Evolutionary conservation across 2,113 vertebrate genomes (phyloP).

Genomic region (Rousettus leschenaultii): DNA sequence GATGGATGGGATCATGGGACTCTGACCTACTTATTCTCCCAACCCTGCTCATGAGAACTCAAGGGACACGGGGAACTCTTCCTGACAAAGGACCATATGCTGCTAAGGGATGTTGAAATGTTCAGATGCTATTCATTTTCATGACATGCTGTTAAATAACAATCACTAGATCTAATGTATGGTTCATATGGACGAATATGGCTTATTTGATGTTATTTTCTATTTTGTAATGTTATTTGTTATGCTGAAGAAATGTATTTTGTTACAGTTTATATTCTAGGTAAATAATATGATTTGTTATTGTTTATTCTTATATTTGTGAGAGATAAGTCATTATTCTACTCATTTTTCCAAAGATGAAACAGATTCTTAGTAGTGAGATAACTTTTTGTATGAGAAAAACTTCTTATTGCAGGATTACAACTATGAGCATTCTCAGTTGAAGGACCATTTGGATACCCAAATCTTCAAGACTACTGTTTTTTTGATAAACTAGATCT

Average conservation of each 20-base stretch:
- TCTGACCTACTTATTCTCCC: background rate
- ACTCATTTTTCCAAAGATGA: conserved; percentile 7
- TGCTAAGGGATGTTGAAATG: background rate
- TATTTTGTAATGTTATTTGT: background rate
- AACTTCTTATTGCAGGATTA: background rate
- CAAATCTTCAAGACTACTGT: background rate
- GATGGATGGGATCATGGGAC: background rate
- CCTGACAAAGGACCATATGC: background rate
- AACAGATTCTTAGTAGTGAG: background rate
- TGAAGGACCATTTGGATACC: background rate
- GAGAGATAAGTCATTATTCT: background rate
- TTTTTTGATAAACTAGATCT: background rate
- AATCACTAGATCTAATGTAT: background rate
- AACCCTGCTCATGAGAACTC: background rate
- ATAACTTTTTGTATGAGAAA: background rate
- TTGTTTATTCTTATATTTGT: background rate
- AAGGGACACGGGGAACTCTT: background rate
- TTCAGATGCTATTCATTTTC: background rate
- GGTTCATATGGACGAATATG: background rate
- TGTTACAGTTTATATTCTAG: background rate
- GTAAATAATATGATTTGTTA: conserved; percentile 11
- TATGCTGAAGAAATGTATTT: background rate
- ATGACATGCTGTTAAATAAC: background rate
- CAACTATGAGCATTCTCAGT: background rate
- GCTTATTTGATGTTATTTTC: background rate